These are phyloP conservation scores for Harpalus rufipes DNA, from an alignment of 2,888 invertebrate species.

Conservation along the genomic window DNA sequence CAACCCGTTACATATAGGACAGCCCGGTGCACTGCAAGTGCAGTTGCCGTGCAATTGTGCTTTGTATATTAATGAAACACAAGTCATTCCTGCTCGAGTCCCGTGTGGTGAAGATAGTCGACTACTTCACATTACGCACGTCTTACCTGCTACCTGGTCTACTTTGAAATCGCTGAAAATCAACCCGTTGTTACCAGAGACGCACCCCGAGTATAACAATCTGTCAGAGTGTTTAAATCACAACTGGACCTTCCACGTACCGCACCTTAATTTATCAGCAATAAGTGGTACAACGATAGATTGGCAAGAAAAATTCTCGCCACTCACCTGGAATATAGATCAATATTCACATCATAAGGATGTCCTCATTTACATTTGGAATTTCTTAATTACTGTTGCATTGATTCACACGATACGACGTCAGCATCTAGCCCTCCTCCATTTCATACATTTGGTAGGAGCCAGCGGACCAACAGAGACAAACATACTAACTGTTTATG, in stretches of 20 bases:
- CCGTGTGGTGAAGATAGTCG: slow-evolving; percentile 26
- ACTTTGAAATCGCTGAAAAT: background rate
- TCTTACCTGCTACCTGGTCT: slow-evolving; percentile 21
- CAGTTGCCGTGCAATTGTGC: slow-evolving; percentile 34
- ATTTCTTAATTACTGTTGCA: background rate
- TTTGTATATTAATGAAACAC: background rate
- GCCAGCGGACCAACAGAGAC: no score
- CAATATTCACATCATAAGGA: background rate
- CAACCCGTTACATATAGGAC: slow-evolving; percentile 10
- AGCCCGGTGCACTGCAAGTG: slow-evolving; percentile 23
- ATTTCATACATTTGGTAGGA: no score
- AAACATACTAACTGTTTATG: no score
- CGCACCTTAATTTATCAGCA: slow-evolving; percentile 2
- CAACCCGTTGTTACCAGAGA: background rate
- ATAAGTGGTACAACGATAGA: background rate
- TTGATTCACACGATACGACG: no score
- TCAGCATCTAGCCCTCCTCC: no score
- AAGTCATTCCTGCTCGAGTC: background rate
- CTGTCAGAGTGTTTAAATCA: background rate
- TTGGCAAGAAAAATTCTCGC: background rate
- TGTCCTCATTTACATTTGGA: background rate
- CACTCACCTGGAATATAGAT: background rate
- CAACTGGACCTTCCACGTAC: background rate
- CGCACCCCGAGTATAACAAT: background rate
- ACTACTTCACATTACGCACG: background rate